phyloP scores from a whole-genome alignment of 2,888 invertebrate species.

The Acrocyrtus sp. region DNA sequence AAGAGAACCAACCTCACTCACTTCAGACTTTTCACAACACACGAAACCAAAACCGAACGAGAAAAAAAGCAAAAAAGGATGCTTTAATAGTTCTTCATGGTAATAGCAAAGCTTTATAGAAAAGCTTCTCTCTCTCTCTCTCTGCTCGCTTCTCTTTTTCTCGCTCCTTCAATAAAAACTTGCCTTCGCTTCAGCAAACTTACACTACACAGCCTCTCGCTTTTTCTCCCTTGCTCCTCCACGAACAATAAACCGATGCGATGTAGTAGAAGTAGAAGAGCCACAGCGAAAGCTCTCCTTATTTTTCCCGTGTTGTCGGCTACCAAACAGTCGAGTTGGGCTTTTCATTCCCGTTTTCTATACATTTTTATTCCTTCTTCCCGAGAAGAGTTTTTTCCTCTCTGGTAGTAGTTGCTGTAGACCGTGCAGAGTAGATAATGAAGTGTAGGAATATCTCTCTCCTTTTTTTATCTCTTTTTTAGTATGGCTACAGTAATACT shows the following conservation, averaged over 20 bases:
- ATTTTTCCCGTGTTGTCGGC: constrained; percentile 24
- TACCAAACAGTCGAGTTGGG: constrained; percentile 8
- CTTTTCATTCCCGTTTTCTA: constrained; percentile 32
- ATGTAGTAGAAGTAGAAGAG: too few species aligned
- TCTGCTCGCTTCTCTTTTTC: too few species aligned
- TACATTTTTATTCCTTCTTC: too few species aligned
- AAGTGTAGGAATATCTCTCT: too few species aligned
- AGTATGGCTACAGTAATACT: constrained; percentile 30
- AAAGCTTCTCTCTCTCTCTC: constrained; percentile 20
- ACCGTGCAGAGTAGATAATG: too few species aligned
- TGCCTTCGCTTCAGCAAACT: constrained; percentile 18
- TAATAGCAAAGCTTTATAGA: constrained; percentile 22
- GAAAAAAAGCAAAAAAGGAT: constrained; percentile 45
- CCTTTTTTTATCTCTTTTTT: too few species aligned
- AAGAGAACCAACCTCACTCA: constrained; percentile 15
- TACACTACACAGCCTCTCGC: constrained; percentile 5
- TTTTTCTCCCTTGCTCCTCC: constrained; percentile 1
- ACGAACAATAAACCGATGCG: constrained; percentile 5
- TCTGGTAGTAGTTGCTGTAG: too few species aligned
- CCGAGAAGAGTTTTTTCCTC: constrained; percentile 16
- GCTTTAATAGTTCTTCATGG: constrained; percentile 50
- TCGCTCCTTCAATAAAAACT: constrained; percentile 23
- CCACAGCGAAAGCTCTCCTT: constrained; percentile 15
- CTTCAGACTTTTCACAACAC: constrained; percentile 38
- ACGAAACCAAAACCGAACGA: constrained; percentile 44